phyloP scores from a whole-genome alignment of 2,113 vertebrate species.

The Acrocephalus kingi region DNA sequence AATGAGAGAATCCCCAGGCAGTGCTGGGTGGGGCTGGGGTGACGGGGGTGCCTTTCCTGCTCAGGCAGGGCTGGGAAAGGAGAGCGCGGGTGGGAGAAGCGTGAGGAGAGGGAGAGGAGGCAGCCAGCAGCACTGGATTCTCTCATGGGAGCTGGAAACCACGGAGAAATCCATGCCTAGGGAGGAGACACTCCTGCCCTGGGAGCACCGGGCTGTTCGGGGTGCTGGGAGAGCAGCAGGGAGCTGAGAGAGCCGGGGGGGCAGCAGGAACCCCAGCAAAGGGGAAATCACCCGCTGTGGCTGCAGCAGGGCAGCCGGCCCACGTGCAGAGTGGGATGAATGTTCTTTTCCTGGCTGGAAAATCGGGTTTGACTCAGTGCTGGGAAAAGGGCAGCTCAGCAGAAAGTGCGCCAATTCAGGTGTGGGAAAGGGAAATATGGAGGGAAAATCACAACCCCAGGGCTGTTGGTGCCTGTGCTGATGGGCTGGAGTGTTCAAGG shows the following conservation, averaged over 20 bases:
- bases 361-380: neutral
- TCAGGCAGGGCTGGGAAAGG: neutral
- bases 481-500: fast-evolving
- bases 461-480: fast-evolving
- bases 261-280: neutral
- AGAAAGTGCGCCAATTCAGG: neutral
- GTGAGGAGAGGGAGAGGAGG: fast-evolving
- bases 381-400: fast-evolving
- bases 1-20: neutral
- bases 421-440: fast-evolving
- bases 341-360: neutral
- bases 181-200: fast-evolving
- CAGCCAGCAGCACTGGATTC: neutral
- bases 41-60: fast-evolving
- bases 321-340: fast-evolving
- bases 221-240: neutral
- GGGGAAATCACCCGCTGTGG: fast-evolving
- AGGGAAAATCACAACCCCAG: fast-evolving
- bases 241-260: too few relatives aligned
- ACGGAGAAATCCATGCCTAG: fast-evolving
- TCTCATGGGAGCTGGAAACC: neutral
- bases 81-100: fast-evolving
- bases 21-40: neutral
- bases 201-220: fast-evolving
- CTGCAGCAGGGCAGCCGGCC: neutral